Percentiles rank a stretch among this genome's conserved stretches.
Evolutionary conservation across 2,113 vertebrate genomes (phyloP).

Genomic region (Cyphomyrus plagiostoma): DNA sequence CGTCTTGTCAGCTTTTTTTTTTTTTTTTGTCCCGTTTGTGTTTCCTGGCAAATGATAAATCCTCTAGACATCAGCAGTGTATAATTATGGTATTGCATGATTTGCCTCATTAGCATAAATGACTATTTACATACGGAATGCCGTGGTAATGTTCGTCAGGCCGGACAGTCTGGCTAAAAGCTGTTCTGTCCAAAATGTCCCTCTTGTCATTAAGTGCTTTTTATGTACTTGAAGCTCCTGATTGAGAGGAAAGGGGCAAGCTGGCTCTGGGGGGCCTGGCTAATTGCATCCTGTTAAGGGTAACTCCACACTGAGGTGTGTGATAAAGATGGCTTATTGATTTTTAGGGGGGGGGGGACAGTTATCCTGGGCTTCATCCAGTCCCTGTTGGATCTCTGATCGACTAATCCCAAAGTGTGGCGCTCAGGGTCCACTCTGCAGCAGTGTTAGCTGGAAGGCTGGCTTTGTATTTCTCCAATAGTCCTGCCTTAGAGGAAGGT

Average conservation of each 20-base stretch:
- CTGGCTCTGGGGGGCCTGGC: not conserved
- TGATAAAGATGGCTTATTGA: not conserved
- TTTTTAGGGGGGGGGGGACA: not conserved
- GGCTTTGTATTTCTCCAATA: not conserved
- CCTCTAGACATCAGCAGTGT: not conserved
- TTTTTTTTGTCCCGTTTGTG: not conserved
- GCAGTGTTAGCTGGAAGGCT: not conserved
- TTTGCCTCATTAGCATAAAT: not conserved
- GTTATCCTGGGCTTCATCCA: constrained; percentile 4
- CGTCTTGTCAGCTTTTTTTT: not conserved
- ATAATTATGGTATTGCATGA: not conserved
- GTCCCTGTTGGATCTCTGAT: not conserved
- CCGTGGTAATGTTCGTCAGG: not conserved
- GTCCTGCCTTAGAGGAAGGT: not conserved
- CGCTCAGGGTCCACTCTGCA: not conserved
- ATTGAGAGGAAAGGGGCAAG: not conserved
- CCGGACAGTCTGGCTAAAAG: not conserved
- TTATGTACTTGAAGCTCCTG: not conserved
- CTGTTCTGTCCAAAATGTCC: not conserved
- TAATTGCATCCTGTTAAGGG: not conserved
- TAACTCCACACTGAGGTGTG: not conserved
- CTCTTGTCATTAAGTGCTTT: not conserved
- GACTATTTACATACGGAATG: no score
- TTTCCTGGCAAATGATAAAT: not conserved
- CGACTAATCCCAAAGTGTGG: not conserved